These are phyloP conservation scores for Leistus spinibarbis DNA, from an alignment of 2,888 invertebrate genomes.

Conservation along the genomic window DNA sequence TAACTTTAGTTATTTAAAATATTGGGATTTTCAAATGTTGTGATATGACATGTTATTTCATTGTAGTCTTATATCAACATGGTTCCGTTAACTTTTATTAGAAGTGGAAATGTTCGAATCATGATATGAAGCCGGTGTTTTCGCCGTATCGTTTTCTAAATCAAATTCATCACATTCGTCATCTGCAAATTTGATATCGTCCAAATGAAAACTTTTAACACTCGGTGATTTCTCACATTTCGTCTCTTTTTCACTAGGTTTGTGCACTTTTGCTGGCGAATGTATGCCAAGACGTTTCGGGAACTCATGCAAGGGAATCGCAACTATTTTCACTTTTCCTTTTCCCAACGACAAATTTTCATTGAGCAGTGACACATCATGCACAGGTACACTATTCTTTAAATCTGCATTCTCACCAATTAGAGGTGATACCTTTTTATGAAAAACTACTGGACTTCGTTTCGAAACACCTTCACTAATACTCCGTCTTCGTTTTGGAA, in stretches of 20 bases:
- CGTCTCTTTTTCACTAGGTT: constrained; percentile 66
- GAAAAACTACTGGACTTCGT: background rate
- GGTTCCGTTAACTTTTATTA: constrained; percentile 48
- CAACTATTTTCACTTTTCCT: constrained; percentile 14
- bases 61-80: constrained; percentile 26
- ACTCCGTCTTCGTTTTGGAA: constrained; percentile 51
- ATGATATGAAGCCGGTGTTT: constrained; percentile 53
- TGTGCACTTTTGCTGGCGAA: constrained; percentile 40
- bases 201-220: constrained; percentile 63
- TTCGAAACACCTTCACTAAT: constrained; percentile 41
- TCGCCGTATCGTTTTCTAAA: constrained; percentile 35
- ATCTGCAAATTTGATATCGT: constrained; percentile 74
- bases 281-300: constrained; percentile 27
- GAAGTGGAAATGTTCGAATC: constrained; percentile 55
- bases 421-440: constrained; percentile 19
- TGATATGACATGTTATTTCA: background rate
- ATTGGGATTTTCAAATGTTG: background rate
- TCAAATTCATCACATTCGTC: constrained; percentile 64
- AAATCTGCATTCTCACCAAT: background rate
- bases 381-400: background rate
- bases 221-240: constrained; percentile 70
- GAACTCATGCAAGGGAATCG: constrained; percentile 30
- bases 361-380: background rate
- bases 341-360: constrained; percentile 10
- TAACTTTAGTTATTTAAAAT: background rate